phyloP scores from a whole-genome alignment of 2,797 vertebrate species.

The Rhodeus uyekii region DNA sequence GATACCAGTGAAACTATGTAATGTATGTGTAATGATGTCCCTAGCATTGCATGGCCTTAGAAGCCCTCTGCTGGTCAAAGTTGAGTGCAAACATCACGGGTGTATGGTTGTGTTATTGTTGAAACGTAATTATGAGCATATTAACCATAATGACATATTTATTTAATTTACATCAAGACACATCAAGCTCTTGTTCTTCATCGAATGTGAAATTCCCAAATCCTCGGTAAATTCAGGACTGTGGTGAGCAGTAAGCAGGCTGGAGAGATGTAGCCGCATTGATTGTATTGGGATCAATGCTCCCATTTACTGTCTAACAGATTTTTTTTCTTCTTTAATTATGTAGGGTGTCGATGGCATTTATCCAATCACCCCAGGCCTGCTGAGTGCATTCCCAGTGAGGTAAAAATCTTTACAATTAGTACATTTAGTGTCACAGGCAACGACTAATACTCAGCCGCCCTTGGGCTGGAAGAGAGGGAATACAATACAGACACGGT shows the following conservation, averaged over 20 bases:
- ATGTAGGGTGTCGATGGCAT: slow-evolving; percentile 81
- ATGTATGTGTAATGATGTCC: slow-evolving; percentile 22
- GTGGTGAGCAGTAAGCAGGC: slow-evolving; percentile 33
- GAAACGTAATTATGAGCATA: not conserved
- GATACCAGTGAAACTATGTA: slow-evolving; percentile 16
- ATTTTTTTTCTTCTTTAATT: slow-evolving; percentile 77
- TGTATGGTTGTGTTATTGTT: not conserved
- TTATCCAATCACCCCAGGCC: slow-evolving; percentile 64
- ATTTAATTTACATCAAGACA: not conserved
- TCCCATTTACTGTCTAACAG: slow-evolving; percentile 83
- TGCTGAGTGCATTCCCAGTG: slow-evolving; percentile 57
- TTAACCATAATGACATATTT: not conserved
- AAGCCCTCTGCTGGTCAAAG: slow-evolving; percentile 57
- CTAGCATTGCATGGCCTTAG: slow-evolving; percentile 39
- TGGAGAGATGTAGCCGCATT: slow-evolving; percentile 70
- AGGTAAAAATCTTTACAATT: slow-evolving; percentile 62
- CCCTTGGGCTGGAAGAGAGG: slow-evolving; percentile 23
- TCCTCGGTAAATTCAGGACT: slow-evolving; percentile 30
- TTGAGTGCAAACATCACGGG: not conserved
- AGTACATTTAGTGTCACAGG: slow-evolving; percentile 59
- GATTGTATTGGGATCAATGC: slow-evolving; percentile 82
- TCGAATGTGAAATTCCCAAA: not conserved
- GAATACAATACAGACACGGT: not conserved
- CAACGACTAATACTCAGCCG: slow-evolving; percentile 47
- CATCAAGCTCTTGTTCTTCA: not conserved